phyloP scores from a whole-genome alignment of 2,113 vertebrate genomes.

The Pontoporia blainvillei region DNA sequence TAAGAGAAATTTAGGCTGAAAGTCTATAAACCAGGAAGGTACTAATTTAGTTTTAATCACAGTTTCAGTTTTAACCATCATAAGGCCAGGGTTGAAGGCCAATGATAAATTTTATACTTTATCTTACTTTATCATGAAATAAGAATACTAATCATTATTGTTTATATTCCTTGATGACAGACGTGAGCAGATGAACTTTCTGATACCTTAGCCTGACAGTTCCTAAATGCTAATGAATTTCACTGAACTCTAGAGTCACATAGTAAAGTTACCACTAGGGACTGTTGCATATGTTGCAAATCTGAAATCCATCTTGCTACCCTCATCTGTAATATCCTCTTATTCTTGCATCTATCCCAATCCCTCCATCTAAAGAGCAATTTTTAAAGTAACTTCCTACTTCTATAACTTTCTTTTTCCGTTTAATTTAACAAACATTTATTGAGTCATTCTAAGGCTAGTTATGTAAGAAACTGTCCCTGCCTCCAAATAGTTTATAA shows the following conservation, averaged over 20 bases:
- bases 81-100: background rate
- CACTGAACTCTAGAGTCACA: background rate
- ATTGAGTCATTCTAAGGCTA: background rate
- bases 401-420: background rate
- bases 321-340: background rate
- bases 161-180: background rate
- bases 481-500: background rate
- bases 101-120: constrained; percentile 13
- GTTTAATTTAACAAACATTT: background rate
- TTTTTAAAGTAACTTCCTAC: background rate
- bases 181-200: background rate
- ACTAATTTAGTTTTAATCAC: background rate
- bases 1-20: constrained; percentile 11
- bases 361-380: background rate
- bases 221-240: background rate
- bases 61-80: background rate
- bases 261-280: background rate
- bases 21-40: background rate
- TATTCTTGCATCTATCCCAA: background rate
- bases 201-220: background rate
- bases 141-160: background rate
- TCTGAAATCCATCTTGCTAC: background rate
- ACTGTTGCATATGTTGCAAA: background rate
- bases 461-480: background rate
- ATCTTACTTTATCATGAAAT: constrained; percentile 1